phyloP scores from a whole-genome alignment of 2,797 vertebrate genomes.

The Holocentrus rufus region DNA sequence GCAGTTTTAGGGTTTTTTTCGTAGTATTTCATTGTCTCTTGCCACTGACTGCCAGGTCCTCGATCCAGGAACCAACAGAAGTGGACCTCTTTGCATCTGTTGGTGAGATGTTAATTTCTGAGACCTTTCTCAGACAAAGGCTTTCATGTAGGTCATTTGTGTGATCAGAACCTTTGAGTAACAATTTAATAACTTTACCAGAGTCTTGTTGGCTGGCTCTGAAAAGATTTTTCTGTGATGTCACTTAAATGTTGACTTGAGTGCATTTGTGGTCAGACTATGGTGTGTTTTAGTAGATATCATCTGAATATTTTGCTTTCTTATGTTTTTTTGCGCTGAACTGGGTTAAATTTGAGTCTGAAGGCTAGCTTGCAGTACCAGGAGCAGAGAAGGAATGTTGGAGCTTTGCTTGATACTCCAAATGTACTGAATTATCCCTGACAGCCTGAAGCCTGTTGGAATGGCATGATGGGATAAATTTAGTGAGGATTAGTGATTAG shows the following conservation, averaged over 20 bases:
- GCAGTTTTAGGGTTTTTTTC: slow-evolving; percentile 43
- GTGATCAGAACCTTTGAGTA: neutral
- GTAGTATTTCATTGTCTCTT: slow-evolving; percentile 48
- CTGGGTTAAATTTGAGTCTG: slow-evolving; percentile 42
- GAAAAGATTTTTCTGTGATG: slow-evolving; percentile 16
- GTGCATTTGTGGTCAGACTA: slow-evolving; percentile 15
- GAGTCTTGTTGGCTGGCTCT: neutral
- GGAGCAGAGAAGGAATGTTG: slow-evolving; percentile 78
- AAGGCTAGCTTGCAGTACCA: slow-evolving; percentile 72
- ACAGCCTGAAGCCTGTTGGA: slow-evolving; percentile 75
- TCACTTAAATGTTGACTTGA: slow-evolving; percentile 24
- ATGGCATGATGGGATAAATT: slow-evolving; percentile 77
- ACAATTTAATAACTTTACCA: neutral
- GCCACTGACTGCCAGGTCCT: slow-evolving; percentile 37
- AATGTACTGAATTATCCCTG: slow-evolving; percentile 81
- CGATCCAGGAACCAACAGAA: slow-evolving; percentile 40
- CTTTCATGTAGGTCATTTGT: neutral
- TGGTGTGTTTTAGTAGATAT: slow-evolving; percentile 36
- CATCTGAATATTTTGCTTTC: slow-evolving; percentile 41
- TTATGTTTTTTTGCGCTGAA: slow-evolving; percentile 17
- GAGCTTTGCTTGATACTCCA: slow-evolving; percentile 76
- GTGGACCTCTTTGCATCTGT: slow-evolving; percentile 54
- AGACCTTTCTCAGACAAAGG: slow-evolving; percentile 3
- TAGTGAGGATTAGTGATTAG: slow-evolving; percentile 72
- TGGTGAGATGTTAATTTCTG: slow-evolving; percentile 69